phyloP scores from a whole-genome alignment of 2,888 invertebrate genomes.

The Tuberolachnus salignus region DNA sequence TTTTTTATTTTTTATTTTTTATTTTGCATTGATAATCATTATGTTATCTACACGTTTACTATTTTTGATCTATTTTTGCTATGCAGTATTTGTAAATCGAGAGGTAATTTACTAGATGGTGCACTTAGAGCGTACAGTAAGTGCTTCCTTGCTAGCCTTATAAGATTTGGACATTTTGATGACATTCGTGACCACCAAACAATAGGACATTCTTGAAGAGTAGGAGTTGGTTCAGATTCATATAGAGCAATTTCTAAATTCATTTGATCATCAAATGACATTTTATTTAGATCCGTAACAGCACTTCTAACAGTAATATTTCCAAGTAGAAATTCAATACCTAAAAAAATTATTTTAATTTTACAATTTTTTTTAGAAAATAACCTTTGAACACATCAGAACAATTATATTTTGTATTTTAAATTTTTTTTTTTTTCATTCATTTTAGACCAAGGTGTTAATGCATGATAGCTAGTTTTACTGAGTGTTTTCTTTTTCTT shows the following conservation, averaged over 20 bases:
- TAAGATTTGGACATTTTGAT: conserved; percentile 64
- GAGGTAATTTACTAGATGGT: conserved; percentile 61
- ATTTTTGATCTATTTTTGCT: conserved; percentile 46
- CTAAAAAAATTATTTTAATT: conserved; percentile 5
- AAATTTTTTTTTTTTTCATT: too few species aligned
- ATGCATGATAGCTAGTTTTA: too few species aligned
- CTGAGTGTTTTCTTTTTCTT: too few species aligned
- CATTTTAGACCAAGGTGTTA: too few species aligned
- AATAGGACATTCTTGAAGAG: conserved; percentile 64
- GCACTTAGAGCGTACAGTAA: conserved; percentile 64
- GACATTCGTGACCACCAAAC: conserved; percentile 64
- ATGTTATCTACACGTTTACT: conserved; percentile 46
- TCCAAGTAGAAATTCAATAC: conserved; percentile 58
- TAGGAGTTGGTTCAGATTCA: conserved; percentile 64
- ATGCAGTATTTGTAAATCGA: conserved; percentile 38
- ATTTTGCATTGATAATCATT: conserved; percentile 42
- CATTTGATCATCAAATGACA: conserved; percentile 64
- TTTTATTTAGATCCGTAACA: conserved; percentile 62
- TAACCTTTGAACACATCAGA: too few species aligned
- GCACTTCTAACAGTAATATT: conserved; percentile 64
- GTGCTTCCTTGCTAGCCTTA: conserved; percentile 63
- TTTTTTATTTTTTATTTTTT: too few species aligned
- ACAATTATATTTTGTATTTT: too few species aligned
- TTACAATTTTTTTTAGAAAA: background rate
- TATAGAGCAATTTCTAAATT: conserved; percentile 64